Conservation (phyloP, 2,888 invertebrate genomes). For the Balanococcus diminutus region DNA sequence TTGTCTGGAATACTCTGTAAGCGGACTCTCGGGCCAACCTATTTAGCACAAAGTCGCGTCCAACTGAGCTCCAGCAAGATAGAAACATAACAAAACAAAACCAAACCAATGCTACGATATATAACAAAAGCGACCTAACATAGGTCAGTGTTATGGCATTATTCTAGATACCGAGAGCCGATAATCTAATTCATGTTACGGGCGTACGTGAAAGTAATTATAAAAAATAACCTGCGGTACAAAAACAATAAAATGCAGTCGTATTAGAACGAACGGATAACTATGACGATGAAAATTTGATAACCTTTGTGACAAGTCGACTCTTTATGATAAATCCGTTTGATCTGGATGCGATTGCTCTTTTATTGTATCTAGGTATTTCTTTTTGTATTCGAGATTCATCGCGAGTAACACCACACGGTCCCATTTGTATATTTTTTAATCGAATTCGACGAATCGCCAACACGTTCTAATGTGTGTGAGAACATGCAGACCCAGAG, state of each 20-base stretch:
- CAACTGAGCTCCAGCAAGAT: neutral
- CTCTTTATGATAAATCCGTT: conserved; percentile 8
- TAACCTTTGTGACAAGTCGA: conserved; percentile 13
- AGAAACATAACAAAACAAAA: neutral
- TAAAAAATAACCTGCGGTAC: conserved; percentile 12
- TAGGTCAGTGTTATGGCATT: conserved; percentile 22
- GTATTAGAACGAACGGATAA: neutral
- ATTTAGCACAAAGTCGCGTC: conserved; percentile 13
- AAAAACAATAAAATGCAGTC: conserved; percentile 27
- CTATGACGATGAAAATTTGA: conserved; percentile 23
- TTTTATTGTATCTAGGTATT: neutral
- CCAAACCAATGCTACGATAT: neutral
- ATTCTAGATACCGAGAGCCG: neutral
- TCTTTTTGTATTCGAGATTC: neutral
- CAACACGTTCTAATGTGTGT: conserved; percentile 10
- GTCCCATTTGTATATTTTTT: conserved; percentile 12
- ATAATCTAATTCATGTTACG: conserved; percentile 12
- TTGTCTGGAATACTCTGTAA: too few species aligned
- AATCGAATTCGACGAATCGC: conserved; percentile 22
- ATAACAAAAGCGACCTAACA: conserved; percentile 23
- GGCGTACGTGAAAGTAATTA: conserved; percentile 31
- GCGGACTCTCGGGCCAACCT: neutral
- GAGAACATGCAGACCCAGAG: neutral
- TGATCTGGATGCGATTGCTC: neutral
- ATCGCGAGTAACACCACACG: conserved; percentile 8